Evolutionary conservation across 2,888 invertebrate species (phyloP).

Genomic region (Agrilus cyanescens): DNA sequence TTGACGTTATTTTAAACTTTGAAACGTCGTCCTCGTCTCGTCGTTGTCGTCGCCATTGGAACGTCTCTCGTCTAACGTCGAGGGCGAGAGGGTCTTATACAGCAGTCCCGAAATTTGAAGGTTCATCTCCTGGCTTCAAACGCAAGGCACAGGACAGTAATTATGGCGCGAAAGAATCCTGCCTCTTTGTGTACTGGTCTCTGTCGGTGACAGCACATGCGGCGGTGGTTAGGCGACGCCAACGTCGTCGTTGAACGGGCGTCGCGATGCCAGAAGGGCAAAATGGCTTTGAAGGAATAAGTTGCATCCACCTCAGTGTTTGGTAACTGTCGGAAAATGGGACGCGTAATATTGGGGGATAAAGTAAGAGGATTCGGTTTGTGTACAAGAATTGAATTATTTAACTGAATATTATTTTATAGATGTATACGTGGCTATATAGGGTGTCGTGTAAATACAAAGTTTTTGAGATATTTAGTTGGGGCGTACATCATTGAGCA

Average conservation of each 20-base stretch:
- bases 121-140: slow-evolving; percentile 23
- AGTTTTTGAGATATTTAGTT: too few relatives aligned
- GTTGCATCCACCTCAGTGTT: slow-evolving; percentile 12
- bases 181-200: slow-evolving; percentile 29
- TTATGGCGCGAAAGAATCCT: slow-evolving; percentile 31
- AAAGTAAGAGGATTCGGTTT: too few relatives aligned
- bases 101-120: slow-evolving; percentile 8
- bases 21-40: too few relatives aligned
- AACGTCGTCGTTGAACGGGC: slow-evolving; percentile 12
- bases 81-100: too few relatives aligned
- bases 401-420: too few relatives aligned
- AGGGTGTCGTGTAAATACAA: too few relatives aligned
- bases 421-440: too few relatives aligned
- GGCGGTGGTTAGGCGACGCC: slow-evolving; percentile 19
- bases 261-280: slow-evolving; percentile 12
- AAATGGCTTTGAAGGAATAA: slow-evolving; percentile 33
- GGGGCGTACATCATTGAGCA: too few relatives aligned
- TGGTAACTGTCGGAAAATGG: background rate
- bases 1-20: too few relatives aligned
- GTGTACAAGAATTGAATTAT: too few relatives aligned
- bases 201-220: slow-evolving; percentile 28
- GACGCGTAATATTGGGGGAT: background rate
- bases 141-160: slow-evolving; percentile 30
- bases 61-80: too few relatives aligned
- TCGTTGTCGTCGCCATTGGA: too few relatives aligned